Evolutionary conservation across 2,888 invertebrate genomes (phyloP).

Genomic region (Caenorhabditis macrosperma): DNA sequence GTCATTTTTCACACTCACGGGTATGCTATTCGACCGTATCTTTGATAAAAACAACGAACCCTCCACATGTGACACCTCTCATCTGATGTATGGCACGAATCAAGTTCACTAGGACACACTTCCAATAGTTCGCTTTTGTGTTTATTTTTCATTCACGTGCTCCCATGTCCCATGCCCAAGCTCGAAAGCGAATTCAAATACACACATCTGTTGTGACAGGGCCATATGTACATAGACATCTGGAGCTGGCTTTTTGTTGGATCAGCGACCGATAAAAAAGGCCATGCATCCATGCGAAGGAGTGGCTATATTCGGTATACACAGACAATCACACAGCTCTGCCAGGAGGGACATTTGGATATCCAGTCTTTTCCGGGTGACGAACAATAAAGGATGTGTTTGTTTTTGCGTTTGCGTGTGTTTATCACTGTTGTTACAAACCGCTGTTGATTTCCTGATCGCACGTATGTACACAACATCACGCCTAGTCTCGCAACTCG

Average conservation of each 20-base stretch:
- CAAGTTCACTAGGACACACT: conserved; percentile 29
- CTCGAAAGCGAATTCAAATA: conserved; percentile 23
- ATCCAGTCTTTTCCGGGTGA: conserved; percentile 16
- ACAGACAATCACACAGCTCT: background rate
- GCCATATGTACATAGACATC: conserved; percentile 37
- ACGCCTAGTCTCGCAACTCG: conserved; percentile 15
- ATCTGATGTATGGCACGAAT: background rate
- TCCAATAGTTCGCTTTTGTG: conserved; percentile 14
- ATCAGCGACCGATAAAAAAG: conserved; percentile 32
- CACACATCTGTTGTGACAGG: conserved; percentile 47
- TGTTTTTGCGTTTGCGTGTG: conserved; percentile 11
- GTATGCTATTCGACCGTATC: too few species aligned
- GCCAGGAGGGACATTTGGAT: background rate
- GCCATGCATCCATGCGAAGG: background rate
- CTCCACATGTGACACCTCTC: conserved; percentile 24
- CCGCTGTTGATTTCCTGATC: conserved; percentile 51
- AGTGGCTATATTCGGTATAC: conserved; percentile 5
- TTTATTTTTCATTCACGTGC: conserved; percentile 47
- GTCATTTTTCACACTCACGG: conserved; percentile 35
- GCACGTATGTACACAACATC: conserved; percentile 29
- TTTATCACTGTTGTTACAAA: conserved; percentile 28
- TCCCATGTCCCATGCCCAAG: conserved; percentile 30
- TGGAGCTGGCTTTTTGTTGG: conserved; percentile 44
- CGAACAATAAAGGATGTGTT: background rate
- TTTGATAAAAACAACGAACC: too few species aligned